These are phyloP conservation scores for Sminthurinus aureus DNA, from an alignment of 2,888 invertebrate species.

Conservation along the genomic window DNA sequence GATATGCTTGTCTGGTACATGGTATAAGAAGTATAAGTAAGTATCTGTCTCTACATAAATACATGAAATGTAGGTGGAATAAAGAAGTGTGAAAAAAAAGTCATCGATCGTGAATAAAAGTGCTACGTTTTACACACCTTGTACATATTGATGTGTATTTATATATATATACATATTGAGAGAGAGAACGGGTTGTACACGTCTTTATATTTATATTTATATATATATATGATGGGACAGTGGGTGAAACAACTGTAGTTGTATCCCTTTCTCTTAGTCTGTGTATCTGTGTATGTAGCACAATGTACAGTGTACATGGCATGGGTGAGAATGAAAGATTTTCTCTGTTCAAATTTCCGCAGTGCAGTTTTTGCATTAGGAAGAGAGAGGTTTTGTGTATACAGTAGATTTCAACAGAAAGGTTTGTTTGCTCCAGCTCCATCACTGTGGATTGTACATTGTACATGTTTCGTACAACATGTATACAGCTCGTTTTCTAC, in stretches of 20 bases:
- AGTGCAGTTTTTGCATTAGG: slow-evolving; percentile 10
- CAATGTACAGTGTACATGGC: background rate
- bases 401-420: too few relatives aligned
- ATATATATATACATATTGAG: too few relatives aligned
- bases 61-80: too few relatives aligned
- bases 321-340: background rate
- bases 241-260: too few relatives aligned
- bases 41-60: too few relatives aligned
- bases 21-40: too few relatives aligned
- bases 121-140: background rate
- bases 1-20: too few relatives aligned
- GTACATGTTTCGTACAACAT: too few relatives aligned
- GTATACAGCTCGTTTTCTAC: too few relatives aligned
- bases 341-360: slow-evolving; percentile 7
- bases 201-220: background rate
- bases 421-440: too few relatives aligned
- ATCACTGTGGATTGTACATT: too few relatives aligned
- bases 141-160: too few relatives aligned
- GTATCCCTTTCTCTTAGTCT: background rate
- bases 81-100: slow-evolving; percentile 1
- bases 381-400: background rate
- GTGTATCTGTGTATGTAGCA: background rate
- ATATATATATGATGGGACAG: background rate
- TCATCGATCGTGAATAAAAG: slow-evolving; percentile 4
- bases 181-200: background rate